phyloP scores from a whole-genome alignment of 2,113 vertebrate genomes.

The Urocitellus parryii region DNA sequence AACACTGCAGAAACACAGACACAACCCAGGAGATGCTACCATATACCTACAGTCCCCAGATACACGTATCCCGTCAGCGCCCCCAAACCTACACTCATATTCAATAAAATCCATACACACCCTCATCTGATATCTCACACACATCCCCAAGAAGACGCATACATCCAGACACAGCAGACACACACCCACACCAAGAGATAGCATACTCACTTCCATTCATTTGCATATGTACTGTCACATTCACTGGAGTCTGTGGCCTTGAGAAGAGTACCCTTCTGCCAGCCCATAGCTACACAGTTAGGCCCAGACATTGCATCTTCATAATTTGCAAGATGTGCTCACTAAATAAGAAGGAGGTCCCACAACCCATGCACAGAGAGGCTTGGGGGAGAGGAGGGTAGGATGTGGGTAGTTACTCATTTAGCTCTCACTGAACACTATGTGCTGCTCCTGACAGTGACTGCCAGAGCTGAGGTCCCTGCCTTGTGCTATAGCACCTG shows the following conservation, averaged over 20 bases:
- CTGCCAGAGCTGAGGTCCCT: neutral
- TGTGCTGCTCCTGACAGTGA: neutral
- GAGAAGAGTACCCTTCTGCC: neutral
- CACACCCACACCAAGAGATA: neutral
- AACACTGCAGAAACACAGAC: neutral
- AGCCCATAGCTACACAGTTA: neutral
- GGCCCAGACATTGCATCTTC: neutral
- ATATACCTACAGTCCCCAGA: neutral
- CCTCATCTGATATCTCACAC: neutral
- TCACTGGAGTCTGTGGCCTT: neutral
- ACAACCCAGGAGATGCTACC: neutral
- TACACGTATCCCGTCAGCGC: neutral
- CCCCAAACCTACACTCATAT: neutral
- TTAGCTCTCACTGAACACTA: neutral
- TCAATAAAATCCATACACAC: neutral
- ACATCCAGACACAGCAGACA: neutral
- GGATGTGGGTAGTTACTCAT: neutral
- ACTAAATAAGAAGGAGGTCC: neutral
- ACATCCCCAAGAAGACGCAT: neutral
- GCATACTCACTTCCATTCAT: neutral
- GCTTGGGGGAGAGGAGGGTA: neutral
- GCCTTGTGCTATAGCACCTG: neutral
- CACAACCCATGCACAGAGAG: neutral
- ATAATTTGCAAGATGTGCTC: neutral
- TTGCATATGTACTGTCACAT: neutral